phyloP scores from a whole-genome alignment of 1,140 invertebrate genomes.

The Nilaparvata lugens region DNA sequence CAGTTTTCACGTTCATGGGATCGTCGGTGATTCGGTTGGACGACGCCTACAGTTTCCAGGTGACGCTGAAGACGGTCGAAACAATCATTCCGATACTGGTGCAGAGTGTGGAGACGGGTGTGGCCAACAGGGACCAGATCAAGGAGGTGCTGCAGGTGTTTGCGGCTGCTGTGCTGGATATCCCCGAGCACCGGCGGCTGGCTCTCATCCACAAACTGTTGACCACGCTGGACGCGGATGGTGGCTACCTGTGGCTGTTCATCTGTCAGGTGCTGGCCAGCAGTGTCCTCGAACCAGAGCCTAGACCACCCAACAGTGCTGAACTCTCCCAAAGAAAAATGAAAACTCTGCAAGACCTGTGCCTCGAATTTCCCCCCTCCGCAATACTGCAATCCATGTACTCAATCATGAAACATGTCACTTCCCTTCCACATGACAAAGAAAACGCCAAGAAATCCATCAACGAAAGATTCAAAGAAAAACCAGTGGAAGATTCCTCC shows the following conservation, averaged over 20 bases:
- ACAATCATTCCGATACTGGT: slow-evolving; percentile 80
- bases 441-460: slow-evolving; percentile 29
- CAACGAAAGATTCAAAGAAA: too few relatives aligned
- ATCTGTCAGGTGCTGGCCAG: slow-evolving; percentile 58
- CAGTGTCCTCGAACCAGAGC: slow-evolving; percentile 42
- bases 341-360: slow-evolving; percentile 30
- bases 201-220: slow-evolving; percentile 73
- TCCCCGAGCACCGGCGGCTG: slow-evolving; percentile 76
- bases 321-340: background rate
- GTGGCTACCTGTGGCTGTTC: slow-evolving; percentile 67
- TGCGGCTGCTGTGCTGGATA: slow-evolving; percentile 76
- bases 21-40: slow-evolving; percentile 82
- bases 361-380: slow-evolving; percentile 51
- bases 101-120: slow-evolving; percentile 2
- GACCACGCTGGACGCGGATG: slow-evolving; percentile 50
- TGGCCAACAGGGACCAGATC: slow-evolving; percentile 38
- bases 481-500: too few relatives aligned
- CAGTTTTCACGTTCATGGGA: slow-evolving; percentile 94
- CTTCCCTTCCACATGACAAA: slow-evolving; percentile 52
- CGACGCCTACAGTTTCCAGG: slow-evolving; percentile 87
- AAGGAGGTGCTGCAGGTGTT: slow-evolving; percentile 77
- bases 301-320: background rate
- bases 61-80: slow-evolving; percentile 83
- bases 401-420: slow-evolving; percentile 54
- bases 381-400: slow-evolving; percentile 53